Conservation (phyloP, 2,888 invertebrate genomes). For the Ceramica pisi region DNA sequence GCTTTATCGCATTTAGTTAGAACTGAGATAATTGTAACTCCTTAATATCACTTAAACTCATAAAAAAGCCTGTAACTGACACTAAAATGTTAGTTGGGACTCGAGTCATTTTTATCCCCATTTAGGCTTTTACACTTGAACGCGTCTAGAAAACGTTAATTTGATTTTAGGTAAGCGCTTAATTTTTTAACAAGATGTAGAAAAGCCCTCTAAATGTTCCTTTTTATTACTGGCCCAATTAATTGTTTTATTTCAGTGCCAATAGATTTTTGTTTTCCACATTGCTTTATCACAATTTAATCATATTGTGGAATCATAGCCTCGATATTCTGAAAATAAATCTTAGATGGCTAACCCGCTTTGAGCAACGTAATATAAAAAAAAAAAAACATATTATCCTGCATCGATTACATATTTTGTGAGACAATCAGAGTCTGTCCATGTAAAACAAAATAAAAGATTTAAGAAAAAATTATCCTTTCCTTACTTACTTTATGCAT, state of each 20-base stretch:
- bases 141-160: background rate
- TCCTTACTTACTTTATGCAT: slow-evolving; percentile 92
- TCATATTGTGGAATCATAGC: too few species aligned
- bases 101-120: background rate
- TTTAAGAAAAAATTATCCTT: background rate
- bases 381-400: background rate
- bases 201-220: background rate
- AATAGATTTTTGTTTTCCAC: background rate
- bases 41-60: too few species aligned
- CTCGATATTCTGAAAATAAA: background rate
- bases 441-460: background rate
- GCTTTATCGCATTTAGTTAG: too few species aligned
- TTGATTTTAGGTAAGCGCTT: background rate
- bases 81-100: too few species aligned
- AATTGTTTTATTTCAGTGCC: background rate
- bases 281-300: background rate
- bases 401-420: too few species aligned
- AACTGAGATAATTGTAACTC: too few species aligned
- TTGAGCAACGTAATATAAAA: background rate
- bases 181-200: too few species aligned
- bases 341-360: background rate
- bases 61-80: too few species aligned
- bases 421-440: too few species aligned
- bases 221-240: background rate
- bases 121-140: background rate